These are phyloP conservation scores for Lagopus muta DNA, from an alignment of 2,113 vertebrate species.

Conservation along the genomic window DNA sequence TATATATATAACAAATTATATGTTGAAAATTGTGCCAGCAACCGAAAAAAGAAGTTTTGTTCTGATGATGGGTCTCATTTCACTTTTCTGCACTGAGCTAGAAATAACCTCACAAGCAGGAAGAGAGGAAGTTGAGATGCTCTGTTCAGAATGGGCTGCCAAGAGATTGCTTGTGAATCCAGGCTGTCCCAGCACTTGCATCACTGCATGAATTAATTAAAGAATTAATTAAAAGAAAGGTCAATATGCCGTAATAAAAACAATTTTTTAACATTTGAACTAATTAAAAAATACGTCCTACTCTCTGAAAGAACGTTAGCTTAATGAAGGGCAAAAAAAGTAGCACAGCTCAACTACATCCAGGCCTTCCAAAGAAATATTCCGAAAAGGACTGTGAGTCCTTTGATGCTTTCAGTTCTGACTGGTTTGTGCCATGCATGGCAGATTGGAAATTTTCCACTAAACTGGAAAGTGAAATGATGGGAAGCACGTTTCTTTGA, in stretches of 20 bases:
- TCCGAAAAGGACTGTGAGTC: background rate
- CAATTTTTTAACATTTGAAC: background rate
- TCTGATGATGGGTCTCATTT: accelerated
- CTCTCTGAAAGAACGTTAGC: background rate
- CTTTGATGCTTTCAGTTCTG: background rate
- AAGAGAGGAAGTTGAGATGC: background rate
- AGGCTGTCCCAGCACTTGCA: background rate
- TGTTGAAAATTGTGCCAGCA: background rate
- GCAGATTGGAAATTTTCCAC: background rate
- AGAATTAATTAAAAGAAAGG: background rate
- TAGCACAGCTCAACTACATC: background rate
- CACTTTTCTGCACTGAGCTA: background rate
- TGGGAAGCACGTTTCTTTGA: background rate
- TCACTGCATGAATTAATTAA: background rate
- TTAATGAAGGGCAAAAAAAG: background rate
- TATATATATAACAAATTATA: background rate
- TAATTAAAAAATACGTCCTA: background rate
- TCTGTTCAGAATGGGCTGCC: background rate
- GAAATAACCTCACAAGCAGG: background rate
- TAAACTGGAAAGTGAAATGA: background rate
- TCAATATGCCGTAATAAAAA: background rate
- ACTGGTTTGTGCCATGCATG: background rate
- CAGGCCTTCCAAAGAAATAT: background rate
- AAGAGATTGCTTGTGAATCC: accelerated
- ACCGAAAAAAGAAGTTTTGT: background rate